Percentiles rank a stretch among this genome's conserved stretches.
Evolutionary conservation across 2,797 vertebrate species (phyloP).

Genomic region (Cynodonichthys magdalenae): DNA sequence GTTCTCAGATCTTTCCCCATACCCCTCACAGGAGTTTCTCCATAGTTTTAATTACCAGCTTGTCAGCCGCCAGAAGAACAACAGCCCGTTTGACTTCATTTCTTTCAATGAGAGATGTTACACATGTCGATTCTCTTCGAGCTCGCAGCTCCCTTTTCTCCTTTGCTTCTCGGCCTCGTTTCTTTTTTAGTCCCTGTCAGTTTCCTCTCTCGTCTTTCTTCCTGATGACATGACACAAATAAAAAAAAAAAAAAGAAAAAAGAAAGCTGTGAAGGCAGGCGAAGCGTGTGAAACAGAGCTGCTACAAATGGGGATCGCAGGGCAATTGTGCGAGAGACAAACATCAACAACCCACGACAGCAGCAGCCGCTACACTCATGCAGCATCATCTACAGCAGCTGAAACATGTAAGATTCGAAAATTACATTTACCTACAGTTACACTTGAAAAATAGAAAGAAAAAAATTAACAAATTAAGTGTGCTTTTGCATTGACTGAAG

Average conservation of each 20-base stretch:
- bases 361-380: constrained; percentile 1
- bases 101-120: constrained; percentile 31
- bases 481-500: too few relatives aligned
- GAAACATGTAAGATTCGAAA: constrained; percentile 21
- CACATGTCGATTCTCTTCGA: constrained; percentile 31
- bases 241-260: not conserved
- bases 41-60: constrained; percentile 63
- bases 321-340: constrained; percentile 62
- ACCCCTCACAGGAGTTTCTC: constrained; percentile 46
- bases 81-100: constrained; percentile 30
- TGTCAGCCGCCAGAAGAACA: constrained; percentile 43
- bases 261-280: constrained; percentile 26
- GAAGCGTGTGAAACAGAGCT: constrained; percentile 25
- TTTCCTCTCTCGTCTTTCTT: constrained; percentile 53
- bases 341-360: constrained; percentile 32
- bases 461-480: too few relatives aligned
- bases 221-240: constrained; percentile 48
- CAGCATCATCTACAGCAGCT: constrained; percentile 37
- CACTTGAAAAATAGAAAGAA: too few relatives aligned
- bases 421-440: constrained; percentile 26
- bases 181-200: constrained; percentile 35
- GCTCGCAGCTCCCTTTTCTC: constrained; percentile 16
- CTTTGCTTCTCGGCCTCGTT: constrained; percentile 32
- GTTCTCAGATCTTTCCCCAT: constrained; percentile 31
- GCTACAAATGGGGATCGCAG: constrained; percentile 51